A percentile compares a stretch with the other conserved stretches of the same genome.
Evolutionary conservation across 2,888 invertebrate species (phyloP).

Genomic region (Glaucopsyche alexis): DNA sequence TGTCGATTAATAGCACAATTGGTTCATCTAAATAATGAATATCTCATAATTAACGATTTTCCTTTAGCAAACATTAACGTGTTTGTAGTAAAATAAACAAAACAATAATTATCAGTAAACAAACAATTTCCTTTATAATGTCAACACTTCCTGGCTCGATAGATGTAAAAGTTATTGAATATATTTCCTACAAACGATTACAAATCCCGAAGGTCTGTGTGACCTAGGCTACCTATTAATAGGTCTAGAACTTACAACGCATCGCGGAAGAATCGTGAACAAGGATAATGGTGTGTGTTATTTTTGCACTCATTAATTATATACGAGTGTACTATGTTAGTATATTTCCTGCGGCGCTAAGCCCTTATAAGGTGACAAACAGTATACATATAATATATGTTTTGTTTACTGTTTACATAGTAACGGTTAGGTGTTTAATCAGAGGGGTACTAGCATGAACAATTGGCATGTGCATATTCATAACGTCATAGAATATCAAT

Average conservation of each 20-base stretch:
- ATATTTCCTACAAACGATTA: constrained; percentile 21
- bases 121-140: neutral
- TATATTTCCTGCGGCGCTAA: neutral
- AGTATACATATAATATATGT: neutral
- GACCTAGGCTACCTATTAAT: constrained; percentile 52
- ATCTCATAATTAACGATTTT: neutral
- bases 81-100: neutral
- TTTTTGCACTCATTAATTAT: constrained; percentile 22
- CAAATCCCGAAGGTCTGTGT: constrained; percentile 31
- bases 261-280: constrained; percentile 34
- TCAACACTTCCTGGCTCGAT: constrained; percentile 18
- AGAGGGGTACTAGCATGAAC: too few species aligned
- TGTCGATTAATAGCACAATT: too few species aligned
- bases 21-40: neutral
- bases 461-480: too few species aligned
- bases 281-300: constrained; percentile 38
- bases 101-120: neutral
- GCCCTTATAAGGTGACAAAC: neutral
- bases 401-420: neutral
- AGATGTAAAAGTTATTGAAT: constrained; percentile 20
- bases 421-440: neutral
- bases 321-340: neutral
- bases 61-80: neutral
- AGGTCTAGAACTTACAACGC: constrained; percentile 37
- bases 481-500: too few species aligned